phyloP scores from a whole-genome alignment of 2,888 invertebrate genomes.

The Cristatella mucedo region DNA sequence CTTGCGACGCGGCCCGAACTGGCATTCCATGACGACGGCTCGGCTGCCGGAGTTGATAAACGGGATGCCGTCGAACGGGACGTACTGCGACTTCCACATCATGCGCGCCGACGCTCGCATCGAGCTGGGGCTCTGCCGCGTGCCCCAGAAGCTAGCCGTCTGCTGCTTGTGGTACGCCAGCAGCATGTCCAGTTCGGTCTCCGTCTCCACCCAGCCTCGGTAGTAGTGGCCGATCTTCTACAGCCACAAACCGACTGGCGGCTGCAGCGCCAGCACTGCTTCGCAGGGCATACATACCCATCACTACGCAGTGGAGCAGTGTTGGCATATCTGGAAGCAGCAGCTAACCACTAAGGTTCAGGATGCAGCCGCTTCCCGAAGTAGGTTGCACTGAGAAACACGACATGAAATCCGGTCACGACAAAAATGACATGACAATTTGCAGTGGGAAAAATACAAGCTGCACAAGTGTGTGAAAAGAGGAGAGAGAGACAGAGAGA shows the following conservation, averaged over 20 bases:
- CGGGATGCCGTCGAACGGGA: conserved; percentile 38
- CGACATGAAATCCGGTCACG: no score
- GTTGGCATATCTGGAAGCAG: no score
- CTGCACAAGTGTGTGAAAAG: no score
- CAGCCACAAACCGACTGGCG: conserved; percentile 7
- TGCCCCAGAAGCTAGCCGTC: conserved; percentile 37
- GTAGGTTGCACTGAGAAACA: no score
- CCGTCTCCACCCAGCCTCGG: conserved; percentile 35
- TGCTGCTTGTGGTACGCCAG: conserved; percentile 37
- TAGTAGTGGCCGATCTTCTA: conserved; percentile 37
- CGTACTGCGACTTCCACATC: conserved; percentile 40
- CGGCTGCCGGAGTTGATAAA: conserved; percentile 37
- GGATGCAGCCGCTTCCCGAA: no score
- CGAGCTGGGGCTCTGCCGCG: conserved; percentile 34
- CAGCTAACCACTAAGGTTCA: no score
- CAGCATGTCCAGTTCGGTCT: conserved; percentile 32
- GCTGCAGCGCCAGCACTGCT: neutral
- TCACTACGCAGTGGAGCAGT: no score
- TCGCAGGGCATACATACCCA: no score
- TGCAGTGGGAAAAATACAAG: no score
- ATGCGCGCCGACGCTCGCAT: conserved; percentile 32
- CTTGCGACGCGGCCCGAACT: conserved; percentile 36
- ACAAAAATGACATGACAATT: no score
- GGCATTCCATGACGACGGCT: conserved; percentile 38
- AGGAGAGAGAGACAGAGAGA: no score